Base-by-base conservation (phyloP, 2,888 invertebrate species). In the Uloborus plumipes region DNA sequence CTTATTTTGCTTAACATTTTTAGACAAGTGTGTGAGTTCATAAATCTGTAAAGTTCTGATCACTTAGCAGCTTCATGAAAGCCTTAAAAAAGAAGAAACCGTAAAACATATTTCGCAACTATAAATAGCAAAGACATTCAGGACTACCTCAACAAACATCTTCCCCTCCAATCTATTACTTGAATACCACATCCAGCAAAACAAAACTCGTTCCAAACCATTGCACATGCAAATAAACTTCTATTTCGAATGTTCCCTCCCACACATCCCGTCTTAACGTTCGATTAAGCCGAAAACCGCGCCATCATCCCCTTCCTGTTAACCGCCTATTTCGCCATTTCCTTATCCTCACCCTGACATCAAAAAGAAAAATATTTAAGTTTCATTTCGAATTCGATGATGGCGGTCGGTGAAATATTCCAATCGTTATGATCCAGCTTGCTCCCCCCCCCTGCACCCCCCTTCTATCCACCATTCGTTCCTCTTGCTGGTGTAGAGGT, bases 381-480 rank as follows among this genome's bases (percentile, higher is more conserved):
- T 81, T 81, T 81, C 74, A 81, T 81, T 81, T 74, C 70, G 70
- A 74, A 70, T 81, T 81, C 58, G 74, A 74, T 74, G 80, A 74
- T 59, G 80, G 70, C 69, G 78, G 64, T 49, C 58, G 74, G 55
- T 81, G 80, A 81, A 81, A 81, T 81, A 81, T 70, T 81, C 70
- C 74, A 81, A 81, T 81, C 80, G 80, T 81, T 81, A 81, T 73
- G 80, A 81, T 75, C 39, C 64, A 47, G n/a, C 80, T 53, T 49
- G 58, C 67, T 65, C 26, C 51, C 50, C 0, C 69, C 14, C 50
- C 18, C 20, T 20, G n/a, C 70, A 55, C 31, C 18, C 62, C 62
- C 77, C 6, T 11, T 9, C 47, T 62, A 47, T 31, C 62, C 31
- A 47, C 16, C 64, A 20, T 64, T 59, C 59, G 59, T 59, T 64